These are phyloP conservation scores for Ophion slaviceki DNA, from an alignment of 2,888 invertebrate species.

Conservation along the genomic window DNA sequence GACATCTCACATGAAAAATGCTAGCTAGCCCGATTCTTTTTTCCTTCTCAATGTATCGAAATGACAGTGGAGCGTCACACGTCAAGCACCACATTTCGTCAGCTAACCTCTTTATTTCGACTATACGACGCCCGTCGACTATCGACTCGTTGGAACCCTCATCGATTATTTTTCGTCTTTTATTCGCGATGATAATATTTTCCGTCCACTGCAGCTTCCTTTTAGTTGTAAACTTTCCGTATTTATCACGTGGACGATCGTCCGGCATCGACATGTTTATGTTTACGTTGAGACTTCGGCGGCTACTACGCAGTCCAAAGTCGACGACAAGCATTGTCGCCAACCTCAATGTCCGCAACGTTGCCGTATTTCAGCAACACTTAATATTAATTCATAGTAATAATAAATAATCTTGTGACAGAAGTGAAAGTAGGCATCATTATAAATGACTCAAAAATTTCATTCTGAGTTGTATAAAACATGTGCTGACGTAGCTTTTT, in stretches of 20 bases:
- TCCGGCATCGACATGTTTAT: no score
- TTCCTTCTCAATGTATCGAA: constrained; percentile 27
- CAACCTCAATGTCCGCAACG: no score
- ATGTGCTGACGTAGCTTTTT: no score
- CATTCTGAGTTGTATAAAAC: no score
- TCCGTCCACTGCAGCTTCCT: constrained; percentile 15
- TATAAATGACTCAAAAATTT: no score
- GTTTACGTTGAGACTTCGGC: no score
- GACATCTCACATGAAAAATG: constrained; percentile 20
- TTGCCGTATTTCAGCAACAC: no score
- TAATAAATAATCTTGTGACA: no score
- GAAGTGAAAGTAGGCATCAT: no score
- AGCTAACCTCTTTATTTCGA: constrained; percentile 11
- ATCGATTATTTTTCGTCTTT: constrained; percentile 15
- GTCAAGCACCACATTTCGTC: constrained; percentile 38
- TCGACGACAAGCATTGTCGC: no score
- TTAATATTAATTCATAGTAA: no score
- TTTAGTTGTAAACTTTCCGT: constrained; percentile 22
- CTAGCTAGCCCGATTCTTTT: constrained; percentile 12
- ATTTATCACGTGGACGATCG: constrained; percentile 16
- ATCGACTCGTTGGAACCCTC: not conserved
- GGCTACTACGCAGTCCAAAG: no score
- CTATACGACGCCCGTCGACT: constrained; percentile 12
- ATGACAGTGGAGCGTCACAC: constrained; percentile 32
- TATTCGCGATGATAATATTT: not conserved